phyloP scores from a whole-genome alignment of 30 jellyfish, hydroid and myxozoan species.

The Cassiopea xamachana region DNA sequence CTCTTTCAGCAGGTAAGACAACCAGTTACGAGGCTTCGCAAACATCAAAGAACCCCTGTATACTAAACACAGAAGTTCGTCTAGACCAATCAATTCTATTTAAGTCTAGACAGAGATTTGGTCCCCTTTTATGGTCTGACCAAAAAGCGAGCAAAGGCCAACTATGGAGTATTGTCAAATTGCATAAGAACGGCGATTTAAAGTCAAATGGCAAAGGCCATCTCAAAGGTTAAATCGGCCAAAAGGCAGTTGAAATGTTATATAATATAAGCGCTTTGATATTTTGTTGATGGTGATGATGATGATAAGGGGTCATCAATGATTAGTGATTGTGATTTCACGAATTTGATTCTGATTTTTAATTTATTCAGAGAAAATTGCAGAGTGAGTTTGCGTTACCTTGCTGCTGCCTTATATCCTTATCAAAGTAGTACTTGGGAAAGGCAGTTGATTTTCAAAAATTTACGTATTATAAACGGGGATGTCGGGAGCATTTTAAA shows the following conservation, averaged over 20 bases:
- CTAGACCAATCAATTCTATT: conserved; percentile 21
- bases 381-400: too few relatives aligned
- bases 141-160: neutral
- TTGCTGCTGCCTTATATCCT: too few relatives aligned
- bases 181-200: neutral
- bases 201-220: neutral
- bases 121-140: neutral
- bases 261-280: too few relatives aligned
- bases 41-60: conserved; percentile 29
- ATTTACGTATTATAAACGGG: too few relatives aligned
- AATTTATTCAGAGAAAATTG: too few relatives aligned
- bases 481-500: too few relatives aligned
- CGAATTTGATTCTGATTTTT: too few relatives aligned
- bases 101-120: conserved; percentile 29
- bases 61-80: neutral
- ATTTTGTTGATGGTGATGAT: too few relatives aligned
- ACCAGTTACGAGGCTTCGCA: conserved; percentile 31
- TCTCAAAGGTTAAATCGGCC: neutral
- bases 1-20: neutral
- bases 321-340: too few relatives aligned
- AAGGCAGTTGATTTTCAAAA: too few relatives aligned
- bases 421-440: too few relatives aligned
- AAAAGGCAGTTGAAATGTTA: neutral
- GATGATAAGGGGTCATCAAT: too few relatives aligned
- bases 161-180: neutral